Base-by-base conservation (phyloP, 2,888 invertebrate species). In the Euclidia mi region DNA sequence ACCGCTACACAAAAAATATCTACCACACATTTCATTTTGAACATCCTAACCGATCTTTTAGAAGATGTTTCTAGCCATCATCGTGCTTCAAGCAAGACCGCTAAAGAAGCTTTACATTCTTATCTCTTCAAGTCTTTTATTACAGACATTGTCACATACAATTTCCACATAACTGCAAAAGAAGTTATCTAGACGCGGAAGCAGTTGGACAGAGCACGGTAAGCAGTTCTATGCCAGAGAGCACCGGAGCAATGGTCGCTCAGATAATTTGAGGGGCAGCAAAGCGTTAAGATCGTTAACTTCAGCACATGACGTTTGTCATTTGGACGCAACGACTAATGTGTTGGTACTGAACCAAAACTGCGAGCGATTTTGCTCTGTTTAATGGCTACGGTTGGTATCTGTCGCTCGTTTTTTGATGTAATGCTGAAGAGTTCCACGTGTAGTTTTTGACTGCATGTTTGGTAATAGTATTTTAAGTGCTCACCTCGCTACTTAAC, bases 271-370 rank as follows among this genome's bases (percentile, higher is more conserved):
- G 91, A 87, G 82, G 86, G 78, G 89, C 94, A 93, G 74, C 93
- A 91, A 87, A 91, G 90, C 94, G 94, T 94, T 90, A 87, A 94
- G 94, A 93, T 92, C 91, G 87, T 94, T 93, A 92, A 86, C 89
- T 84, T 75, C 76, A 81, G 79, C 76, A 77, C 74, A 78, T 81
- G 82, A 83, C 83, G 85, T 80, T 84, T 86, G 89, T 88, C 89
- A 83, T 89, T 89, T 89, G 88, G 87, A 84, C 86, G 76, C 75
- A 76, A 52, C 64, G 48, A 66, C 75, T 83, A 81, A 81, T 80
- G 82, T 75, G 78, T 75, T 65, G 62, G 61, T 68, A 65, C 76
- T 78, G 62, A 72, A 72, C 68, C 77, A 72, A 67, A 77, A 70
- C 77, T 58, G 75, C 74, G 58, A 49, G 53, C 32, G 41, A 56